Evolutionary conservation across 2,797 vertebrate genomes (phyloP).

Genomic region (Austrolebias charrua): DNA sequence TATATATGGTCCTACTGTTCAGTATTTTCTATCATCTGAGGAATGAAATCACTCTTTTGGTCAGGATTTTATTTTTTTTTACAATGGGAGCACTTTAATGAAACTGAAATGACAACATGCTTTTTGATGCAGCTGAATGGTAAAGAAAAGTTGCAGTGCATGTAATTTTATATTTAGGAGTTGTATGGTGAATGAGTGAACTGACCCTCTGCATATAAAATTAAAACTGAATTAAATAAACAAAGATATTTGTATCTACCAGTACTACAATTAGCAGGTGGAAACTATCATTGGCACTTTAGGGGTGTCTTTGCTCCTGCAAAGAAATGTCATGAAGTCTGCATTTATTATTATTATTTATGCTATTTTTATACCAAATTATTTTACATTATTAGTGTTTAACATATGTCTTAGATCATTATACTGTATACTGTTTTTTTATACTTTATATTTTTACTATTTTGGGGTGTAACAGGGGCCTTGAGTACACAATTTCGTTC

Average conservation of each 20-base stretch:
- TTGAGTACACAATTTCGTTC: too few relatives aligned
- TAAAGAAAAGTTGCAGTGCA: conserved; percentile 21
- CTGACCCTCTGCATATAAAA: conserved; percentile 16
- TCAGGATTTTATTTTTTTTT: conserved; percentile 25
- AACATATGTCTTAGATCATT: too few relatives aligned
- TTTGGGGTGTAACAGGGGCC: too few relatives aligned
- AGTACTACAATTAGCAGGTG: conserved; percentile 59
- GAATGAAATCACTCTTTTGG: neutral
- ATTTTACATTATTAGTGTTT: too few relatives aligned
- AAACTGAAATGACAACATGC: conserved; percentile 33
- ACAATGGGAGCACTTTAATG: conserved; percentile 21
- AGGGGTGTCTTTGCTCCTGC: conserved; percentile 45
- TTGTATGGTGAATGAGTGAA: conserved; percentile 32
- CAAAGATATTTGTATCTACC: neutral
- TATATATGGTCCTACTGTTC: neutral
- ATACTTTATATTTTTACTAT: too few relatives aligned
- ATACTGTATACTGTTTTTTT: too few relatives aligned
- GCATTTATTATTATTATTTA: conserved; percentile 22
- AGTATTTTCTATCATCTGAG: neutral
- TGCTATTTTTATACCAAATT: too few relatives aligned
- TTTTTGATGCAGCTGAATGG: conserved; percentile 41
- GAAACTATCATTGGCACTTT: conserved; percentile 52
- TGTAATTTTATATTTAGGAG: conserved; percentile 9
- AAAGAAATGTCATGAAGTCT: conserved; percentile 61
- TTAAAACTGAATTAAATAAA: conserved; percentile 12